phyloP scores from a whole-genome alignment of 2,113 vertebrate genomes.

The Phylloscopus trochiloides region DNA sequence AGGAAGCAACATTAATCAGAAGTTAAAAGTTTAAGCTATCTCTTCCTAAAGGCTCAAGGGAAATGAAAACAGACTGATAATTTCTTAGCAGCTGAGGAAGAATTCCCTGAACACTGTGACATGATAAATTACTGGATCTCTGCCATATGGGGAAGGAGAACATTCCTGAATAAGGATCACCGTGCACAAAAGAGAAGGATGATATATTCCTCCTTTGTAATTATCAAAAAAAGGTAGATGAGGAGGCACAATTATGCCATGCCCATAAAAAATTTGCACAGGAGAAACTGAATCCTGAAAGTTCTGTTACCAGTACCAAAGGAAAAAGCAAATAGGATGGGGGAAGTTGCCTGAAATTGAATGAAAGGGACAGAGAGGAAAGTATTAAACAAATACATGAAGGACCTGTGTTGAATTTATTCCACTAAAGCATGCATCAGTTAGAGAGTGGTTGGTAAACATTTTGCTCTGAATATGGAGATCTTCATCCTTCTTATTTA shows the following conservation, averaged over 20 bases:
- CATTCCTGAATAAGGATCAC: background rate
- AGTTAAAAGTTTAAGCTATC: slow-evolving; percentile 21
- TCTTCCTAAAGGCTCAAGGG: background rate
- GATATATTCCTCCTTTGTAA: background rate
- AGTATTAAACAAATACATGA: background rate
- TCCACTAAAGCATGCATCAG: background rate
- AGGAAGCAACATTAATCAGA: slow-evolving; percentile 10
- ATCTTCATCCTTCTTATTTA: background rate
- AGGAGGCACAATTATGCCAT: background rate
- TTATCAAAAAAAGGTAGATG: background rate
- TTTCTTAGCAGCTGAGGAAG: slow-evolving; percentile 5
- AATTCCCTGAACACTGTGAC: background rate
- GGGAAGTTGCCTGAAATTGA: background rate
- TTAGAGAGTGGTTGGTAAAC: background rate
- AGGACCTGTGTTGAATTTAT: background rate
- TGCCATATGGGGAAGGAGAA: background rate
- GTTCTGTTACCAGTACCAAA: background rate
- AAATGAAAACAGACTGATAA: slow-evolving; percentile 12
- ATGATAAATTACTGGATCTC: background rate
- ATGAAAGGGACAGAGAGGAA: background rate
- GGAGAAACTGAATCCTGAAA: background rate
- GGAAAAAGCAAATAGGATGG: background rate
- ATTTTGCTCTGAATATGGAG: background rate
- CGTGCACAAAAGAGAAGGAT: background rate
- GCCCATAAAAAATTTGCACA: background rate